Evolutionary conservation across 2,113 vertebrate genomes (phyloP).

Genomic region (Otus sunia): DNA sequence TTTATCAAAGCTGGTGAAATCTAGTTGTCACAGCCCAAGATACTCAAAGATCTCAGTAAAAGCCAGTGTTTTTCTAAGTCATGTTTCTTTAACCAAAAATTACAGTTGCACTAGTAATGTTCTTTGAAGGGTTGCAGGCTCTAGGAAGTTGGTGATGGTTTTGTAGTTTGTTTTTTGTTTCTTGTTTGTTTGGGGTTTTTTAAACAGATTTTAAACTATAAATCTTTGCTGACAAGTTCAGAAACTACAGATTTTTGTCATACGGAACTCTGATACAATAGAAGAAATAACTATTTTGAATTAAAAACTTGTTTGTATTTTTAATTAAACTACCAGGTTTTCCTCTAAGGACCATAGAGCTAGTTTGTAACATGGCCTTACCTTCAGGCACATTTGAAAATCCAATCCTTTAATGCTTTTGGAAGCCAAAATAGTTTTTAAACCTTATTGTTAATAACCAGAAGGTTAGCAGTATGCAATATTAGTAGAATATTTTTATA

Average conservation of each 20-base stretch:
- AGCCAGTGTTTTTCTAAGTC: neutral
- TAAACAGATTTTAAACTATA: neutral
- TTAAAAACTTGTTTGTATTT: neutral
- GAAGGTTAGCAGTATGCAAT: neutral
- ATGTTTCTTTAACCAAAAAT: neutral
- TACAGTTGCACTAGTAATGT: neutral
- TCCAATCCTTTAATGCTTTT: neutral
- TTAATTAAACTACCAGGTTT: neutral
- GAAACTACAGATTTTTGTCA: neutral
- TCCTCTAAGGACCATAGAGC: neutral
- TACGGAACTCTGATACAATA: neutral
- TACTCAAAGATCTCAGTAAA: neutral
- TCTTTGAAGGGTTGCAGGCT: neutral
- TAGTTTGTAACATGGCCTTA: neutral
- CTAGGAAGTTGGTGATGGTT: neutral
- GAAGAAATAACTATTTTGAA: neutral
- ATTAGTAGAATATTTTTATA: neutral
- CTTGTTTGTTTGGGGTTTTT: neutral
- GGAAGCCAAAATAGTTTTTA: neutral
- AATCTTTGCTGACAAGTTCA: neutral
- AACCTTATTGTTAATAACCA: neutral
- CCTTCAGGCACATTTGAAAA: neutral
- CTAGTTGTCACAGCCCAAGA: constrained; percentile 26
- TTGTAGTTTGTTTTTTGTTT: neutral
- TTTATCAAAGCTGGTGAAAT: constrained; percentile 55